Base-by-base conservation (phyloP, 2,113 vertebrate genomes). In the Saccopteryx bilineata region DNA sequence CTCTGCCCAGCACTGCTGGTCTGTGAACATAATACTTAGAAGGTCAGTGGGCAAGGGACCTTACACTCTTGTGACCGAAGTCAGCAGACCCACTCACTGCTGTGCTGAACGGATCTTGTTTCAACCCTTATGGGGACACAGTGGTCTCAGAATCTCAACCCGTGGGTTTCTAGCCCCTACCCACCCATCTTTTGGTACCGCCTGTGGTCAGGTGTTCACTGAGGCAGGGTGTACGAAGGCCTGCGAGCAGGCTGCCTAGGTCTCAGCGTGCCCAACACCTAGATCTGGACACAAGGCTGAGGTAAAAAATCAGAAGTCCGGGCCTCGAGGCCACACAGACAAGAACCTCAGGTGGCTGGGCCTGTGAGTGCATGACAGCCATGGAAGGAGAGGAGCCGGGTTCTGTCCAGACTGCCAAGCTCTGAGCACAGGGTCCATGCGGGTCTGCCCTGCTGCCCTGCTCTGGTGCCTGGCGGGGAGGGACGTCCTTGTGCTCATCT, bases 401-500 rank as follows among this genome's bases (percentile, higher is more conserved):
- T 86, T 92, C 48, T 21, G 56, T 87, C 71, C 87, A 60, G 92
- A 81, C 85, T 87, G 95, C 72, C 84, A 76, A 19, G 56, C 87
- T 92, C 93, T 23, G 91, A 90, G 69, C 71, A 50, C 23, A 0
- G 60, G 78, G 68, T 94, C 97, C 58, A 0, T 60, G 87, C 75
- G 86, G 96, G 74, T 54, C 60, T 74, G 92, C 39, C 96, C 92
- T 52, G 31, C 87, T 24, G 82, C 72, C 78, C 95, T 81, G 58
- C 69, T 86, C 78, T n/a, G 63, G 60, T 81, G 86, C 91, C 95
- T 89, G 48, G 52, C 0, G 2, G 94, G 87, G 39, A 96, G n/a
- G 74, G 93, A 95, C 0, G 94, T 84, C 97, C 91, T 97, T 97
- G 94, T 90, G 75, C 54, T 96, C 97, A 90, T 90, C 90, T 93